A percentile compares a stretch with the other conserved stretches of the same genome.
phyloP scores from a whole-genome alignment of 2,113 vertebrate species.

The Clupea harengus region DNA sequence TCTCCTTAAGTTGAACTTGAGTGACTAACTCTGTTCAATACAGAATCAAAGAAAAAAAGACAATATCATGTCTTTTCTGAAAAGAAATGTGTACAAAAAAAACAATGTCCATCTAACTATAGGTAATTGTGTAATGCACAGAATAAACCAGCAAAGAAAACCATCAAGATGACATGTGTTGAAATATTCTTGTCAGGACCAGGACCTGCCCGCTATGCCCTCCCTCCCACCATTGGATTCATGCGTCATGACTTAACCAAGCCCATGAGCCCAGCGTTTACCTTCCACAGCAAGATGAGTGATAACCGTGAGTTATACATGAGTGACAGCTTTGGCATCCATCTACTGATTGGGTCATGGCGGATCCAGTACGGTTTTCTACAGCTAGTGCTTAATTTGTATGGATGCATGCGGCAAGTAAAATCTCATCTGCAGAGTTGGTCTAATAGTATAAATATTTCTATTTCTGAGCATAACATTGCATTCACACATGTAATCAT shows the following conservation, averaged over 20 bases:
- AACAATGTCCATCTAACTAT: no score
- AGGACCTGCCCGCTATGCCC: constrained; percentile 75
- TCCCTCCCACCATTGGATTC: constrained; percentile 81
- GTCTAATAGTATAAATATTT: neutral
- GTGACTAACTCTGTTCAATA: neutral
- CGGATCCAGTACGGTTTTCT: neutral
- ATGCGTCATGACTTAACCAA: constrained; percentile 83
- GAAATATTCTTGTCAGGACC: constrained; percentile 67
- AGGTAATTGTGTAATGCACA: neutral
- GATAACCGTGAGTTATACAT: constrained; percentile 60
- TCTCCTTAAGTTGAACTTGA: neutral
- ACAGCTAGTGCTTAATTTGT: neutral
- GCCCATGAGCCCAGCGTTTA: constrained; percentile 76
- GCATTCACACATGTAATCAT: neutral
- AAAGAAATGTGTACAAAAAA: neutral
- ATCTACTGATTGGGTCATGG: neutral
- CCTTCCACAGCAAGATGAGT: constrained; percentile 73
- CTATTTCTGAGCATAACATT: neutral
- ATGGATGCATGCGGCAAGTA: neutral
- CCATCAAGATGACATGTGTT: neutral
- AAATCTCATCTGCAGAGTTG: neutral
- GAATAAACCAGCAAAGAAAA: neutral
- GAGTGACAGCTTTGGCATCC: neutral
- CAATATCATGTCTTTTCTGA: neutral
- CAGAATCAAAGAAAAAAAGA: neutral